These are phyloP conservation scores for Euleptes europaea DNA, from an alignment of 2,113 vertebrate genomes.

Conservation along the genomic window DNA sequence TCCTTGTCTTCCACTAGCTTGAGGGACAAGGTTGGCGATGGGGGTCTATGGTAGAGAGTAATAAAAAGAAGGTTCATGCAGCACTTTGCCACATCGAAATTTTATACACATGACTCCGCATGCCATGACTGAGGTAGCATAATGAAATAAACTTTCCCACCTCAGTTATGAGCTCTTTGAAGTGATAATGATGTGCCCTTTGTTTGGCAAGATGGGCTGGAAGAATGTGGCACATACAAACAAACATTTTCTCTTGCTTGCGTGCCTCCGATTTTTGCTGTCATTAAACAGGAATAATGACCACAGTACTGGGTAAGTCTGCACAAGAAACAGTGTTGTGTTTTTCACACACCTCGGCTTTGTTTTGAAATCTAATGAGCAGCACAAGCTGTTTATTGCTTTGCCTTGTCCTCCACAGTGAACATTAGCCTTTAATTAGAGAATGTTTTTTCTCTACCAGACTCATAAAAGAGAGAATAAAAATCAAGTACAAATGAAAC, in stretches of 20 bases:
- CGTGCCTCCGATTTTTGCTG: background rate
- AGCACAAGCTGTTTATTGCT: constrained; percentile 5
- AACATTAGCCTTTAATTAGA: constrained; percentile 14
- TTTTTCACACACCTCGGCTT: background rate
- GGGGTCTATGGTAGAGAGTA: no score
- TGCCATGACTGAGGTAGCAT: no score
- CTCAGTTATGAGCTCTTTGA: background rate
- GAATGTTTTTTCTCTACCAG: background rate
- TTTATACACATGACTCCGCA: no score
- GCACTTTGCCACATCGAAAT: no score
- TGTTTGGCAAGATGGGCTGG: background rate
- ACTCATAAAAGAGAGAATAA: constrained; percentile 17
- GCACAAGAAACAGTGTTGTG: background rate
- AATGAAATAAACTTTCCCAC: background rate
- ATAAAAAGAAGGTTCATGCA: no score
- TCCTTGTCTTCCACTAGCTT: no score
- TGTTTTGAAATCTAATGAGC: constrained; percentile 6
- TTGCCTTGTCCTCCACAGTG: background rate
- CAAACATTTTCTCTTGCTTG: background rate
- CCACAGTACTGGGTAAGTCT: background rate
- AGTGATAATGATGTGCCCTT: background rate
- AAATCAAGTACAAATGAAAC: background rate
- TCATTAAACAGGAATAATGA: background rate
- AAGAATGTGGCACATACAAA: background rate
- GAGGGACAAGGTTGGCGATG: no score